Conservation (phyloP, 2,888 invertebrate genomes). For the Clivina fossor region DNA sequence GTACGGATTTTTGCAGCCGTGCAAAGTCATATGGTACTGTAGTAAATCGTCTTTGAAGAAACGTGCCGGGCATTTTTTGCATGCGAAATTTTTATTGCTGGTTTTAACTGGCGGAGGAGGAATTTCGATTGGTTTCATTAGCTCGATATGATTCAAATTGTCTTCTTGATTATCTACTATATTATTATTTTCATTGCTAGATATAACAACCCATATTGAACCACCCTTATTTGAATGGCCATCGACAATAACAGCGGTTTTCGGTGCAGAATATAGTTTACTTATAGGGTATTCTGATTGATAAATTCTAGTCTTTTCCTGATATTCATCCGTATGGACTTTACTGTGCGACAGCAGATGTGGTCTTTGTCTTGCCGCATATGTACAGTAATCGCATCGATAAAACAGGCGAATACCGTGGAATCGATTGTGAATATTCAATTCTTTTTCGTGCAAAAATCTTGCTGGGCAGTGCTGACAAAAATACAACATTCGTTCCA, state of each 20-base stretch:
- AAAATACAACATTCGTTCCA: constrained; percentile 62
- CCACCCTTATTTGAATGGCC: constrained; percentile 48
- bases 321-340: constrained; percentile 78
- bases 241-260: constrained; percentile 55
- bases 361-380: constrained; percentile 69
- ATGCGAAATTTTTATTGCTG: constrained; percentile 52
- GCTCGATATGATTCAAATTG: constrained; percentile 18
- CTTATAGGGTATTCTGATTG: constrained; percentile 67
- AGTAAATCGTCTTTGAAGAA: constrained; percentile 72
- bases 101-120: constrained; percentile 39
- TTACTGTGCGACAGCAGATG: constrained; percentile 69
- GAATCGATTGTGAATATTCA: constrained; percentile 70
- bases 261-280: constrained; percentile 65
- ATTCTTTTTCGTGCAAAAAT: constrained; percentile 74
- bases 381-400: constrained; percentile 77
- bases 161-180: constrained; percentile 36
- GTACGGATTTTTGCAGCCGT: constrained; percentile 65
- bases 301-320: constrained; percentile 72
- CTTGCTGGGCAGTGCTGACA: constrained; percentile 84
- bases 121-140: constrained; percentile 39
- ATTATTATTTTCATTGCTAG: constrained; percentile 43
- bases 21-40: constrained; percentile 68
- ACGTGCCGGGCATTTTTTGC: constrained; percentile 70
- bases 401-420: constrained; percentile 66
- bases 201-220: constrained; percentile 55